phyloP scores from a whole-genome alignment of 2,113 vertebrate genomes.

The Cervus canadensis region DNA sequence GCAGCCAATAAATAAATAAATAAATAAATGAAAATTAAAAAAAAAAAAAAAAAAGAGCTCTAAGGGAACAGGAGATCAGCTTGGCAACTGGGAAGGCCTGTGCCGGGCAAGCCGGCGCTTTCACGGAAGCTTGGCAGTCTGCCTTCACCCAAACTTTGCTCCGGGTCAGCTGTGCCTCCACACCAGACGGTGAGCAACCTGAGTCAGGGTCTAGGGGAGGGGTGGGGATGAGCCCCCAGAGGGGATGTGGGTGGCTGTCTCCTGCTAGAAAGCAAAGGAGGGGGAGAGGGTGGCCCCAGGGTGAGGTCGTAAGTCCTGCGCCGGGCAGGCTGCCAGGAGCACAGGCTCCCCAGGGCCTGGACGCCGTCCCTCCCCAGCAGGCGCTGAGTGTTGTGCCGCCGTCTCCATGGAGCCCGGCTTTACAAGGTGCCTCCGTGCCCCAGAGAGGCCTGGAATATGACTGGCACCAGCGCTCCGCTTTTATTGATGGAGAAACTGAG shows the following conservation, averaged over 20 bases:
- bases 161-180: neutral
- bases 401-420: neutral
- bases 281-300: neutral
- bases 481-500: neutral
- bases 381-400: neutral
- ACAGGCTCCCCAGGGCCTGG: neutral
- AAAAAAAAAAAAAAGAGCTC: neutral
- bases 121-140: neutral
- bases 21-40: neutral
- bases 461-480: neutral
- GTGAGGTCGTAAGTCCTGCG: neutral
- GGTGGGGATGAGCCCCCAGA: neutral
- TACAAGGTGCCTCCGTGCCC: neutral
- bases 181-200: neutral
- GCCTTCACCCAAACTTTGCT: neutral
- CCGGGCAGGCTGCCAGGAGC: neutral
- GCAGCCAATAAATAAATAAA: neutral
- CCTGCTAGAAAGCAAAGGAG: neutral
- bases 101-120: neutral
- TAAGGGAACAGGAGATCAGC: neutral
- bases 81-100: neutral
- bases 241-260: neutral
- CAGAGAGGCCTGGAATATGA: neutral
- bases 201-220: neutral
- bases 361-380: neutral